Conservation (phyloP, 2,888 invertebrate species). For the Ischnura elegans region DNA sequence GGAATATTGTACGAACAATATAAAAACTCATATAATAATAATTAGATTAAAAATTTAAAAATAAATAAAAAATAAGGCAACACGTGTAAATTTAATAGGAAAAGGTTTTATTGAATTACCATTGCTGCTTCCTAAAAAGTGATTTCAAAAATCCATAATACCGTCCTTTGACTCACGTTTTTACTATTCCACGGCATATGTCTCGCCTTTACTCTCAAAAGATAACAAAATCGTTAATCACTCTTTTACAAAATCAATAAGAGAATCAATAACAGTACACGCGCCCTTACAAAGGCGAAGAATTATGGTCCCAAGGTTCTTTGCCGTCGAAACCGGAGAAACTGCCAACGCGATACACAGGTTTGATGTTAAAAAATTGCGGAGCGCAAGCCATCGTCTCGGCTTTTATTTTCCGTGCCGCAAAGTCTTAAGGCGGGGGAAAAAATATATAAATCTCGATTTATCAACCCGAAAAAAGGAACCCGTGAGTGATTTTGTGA, state of each 20-base stretch:
- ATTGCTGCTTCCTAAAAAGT: neutral
- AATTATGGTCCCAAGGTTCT: neutral
- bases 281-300: neutral
- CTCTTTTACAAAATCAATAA: too few relatives aligned
- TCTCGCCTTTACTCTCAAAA: neutral
- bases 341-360: neutral
- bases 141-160: neutral
- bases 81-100: too few relatives aligned
- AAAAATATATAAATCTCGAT: conserved; percentile 20
- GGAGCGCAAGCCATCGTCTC: neutral
- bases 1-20: too few relatives aligned
- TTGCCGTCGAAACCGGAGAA: neutral
- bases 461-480: neutral
- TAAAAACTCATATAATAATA: too few relatives aligned
- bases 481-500: conserved; percentile 11
- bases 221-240: neutral
- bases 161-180: neutral
- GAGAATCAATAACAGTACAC: neutral
- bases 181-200: neutral
- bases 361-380: neutral
- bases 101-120: too few relatives aligned
- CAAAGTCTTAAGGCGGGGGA: neutral
- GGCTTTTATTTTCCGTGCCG: neutral
- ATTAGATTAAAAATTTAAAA: too few relatives aligned
- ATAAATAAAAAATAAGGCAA: too few relatives aligned